Evolutionary conservation across 2,113 vertebrate genomes (phyloP).

Genomic region (Hemiscyllium ocellatum): DNA sequence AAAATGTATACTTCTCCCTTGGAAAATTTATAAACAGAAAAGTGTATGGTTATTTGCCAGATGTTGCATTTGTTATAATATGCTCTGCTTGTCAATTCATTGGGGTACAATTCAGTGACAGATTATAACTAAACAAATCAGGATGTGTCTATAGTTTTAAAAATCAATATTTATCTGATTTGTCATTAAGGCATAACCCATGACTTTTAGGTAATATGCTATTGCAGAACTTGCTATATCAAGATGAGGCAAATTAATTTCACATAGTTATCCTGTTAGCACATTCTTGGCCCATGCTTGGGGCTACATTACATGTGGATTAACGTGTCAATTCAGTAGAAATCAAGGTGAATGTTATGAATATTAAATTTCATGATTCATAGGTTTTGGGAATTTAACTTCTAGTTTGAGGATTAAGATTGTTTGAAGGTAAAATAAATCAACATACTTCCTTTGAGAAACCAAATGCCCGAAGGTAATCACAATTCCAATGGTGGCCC

Average conservation of each 20-base stretch:
- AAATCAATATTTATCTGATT: too few species aligned
- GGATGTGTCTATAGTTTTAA: too few species aligned
- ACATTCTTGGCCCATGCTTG: neutral
- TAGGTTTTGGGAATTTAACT: too few species aligned
- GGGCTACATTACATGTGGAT: neutral
- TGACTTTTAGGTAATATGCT: neutral
- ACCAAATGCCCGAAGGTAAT: too few species aligned
- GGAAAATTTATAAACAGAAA: conserved; percentile 40
- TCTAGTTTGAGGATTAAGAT: too few species aligned
- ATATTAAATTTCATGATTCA: too few species aligned
- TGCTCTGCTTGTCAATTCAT: conserved; percentile 40
- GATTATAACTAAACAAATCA: too few species aligned
- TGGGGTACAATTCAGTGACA: neutral
- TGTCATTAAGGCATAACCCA: too few species aligned
- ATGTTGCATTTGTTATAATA: conserved; percentile 42
- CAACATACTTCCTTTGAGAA: too few species aligned
- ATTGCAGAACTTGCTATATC: neutral
- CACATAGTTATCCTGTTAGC: neutral
- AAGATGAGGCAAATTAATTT: neutral
- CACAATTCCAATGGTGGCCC: too few species aligned
- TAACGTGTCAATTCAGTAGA: neutral
- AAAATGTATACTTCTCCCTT: conserved; percentile 46
- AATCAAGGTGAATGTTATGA: neutral
- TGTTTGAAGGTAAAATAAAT: too few species aligned
- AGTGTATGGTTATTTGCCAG: conserved; percentile 45